Base-by-base conservation (phyloP, 1,140 invertebrate genomes). In the Caenorhabditis remanei region DNA sequence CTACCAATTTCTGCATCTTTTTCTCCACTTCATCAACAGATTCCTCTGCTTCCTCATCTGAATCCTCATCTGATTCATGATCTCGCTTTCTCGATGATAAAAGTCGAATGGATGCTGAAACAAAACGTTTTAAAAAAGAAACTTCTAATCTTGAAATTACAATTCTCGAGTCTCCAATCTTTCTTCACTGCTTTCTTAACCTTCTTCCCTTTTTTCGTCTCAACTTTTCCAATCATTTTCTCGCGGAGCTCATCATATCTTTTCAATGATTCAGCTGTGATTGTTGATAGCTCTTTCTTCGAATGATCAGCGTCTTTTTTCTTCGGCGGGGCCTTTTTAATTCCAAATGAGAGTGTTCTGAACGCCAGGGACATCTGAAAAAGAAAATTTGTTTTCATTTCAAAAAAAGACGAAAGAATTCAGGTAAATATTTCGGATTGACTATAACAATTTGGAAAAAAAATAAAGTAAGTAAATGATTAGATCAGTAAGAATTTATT, bases 191-290 rank as follows among this genome's bases (percentile, higher is more conserved):
- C n/a, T 79, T 79, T 79, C 46, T 50, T 24, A 9, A 13, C 11
- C 24, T 50, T 63, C 11, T 32, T 63, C 9, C 32, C 24, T 13
- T 63, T 24, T 63, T 63, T 63, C 21, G 21, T 50, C 14, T 79
- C 71, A 16, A 79, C 46, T 50, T 24, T 79, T 79, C 71, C 71
- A 11, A 79, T 79, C 71, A 79, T 79, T 50, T 79, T 79, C 19
- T 79, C 71, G 0, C 71, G 71, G 53, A 79, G 71, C 24, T 79
- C 71, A 24, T 79, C 71, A 53, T 19, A 79, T 50, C 24, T 79
- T n/a, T 24, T 46, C 7, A 79, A n/a, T 0, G 71, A 79, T 13
- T 79, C 71, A 16, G 50, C 71, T 11, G 46, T 53, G n/a, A 79
- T 79, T 14, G 71, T 79, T 11, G 71, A 79, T 50, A 79, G 14